Base-by-base conservation (phyloP, 2,888 invertebrate genomes). In the Smittia sp. region DNA sequence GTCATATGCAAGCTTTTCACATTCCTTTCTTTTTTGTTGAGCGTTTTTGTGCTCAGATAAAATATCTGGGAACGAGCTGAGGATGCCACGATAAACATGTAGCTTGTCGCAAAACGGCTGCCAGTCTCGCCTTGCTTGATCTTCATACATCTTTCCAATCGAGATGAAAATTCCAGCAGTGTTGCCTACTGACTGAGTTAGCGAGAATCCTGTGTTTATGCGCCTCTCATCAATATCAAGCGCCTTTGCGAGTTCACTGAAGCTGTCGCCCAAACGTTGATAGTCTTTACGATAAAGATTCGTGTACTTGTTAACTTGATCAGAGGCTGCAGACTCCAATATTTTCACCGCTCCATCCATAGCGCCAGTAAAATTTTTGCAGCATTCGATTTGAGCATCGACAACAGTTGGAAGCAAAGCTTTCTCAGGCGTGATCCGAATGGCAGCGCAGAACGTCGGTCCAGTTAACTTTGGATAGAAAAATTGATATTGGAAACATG, bases 81-180 rank as follows among this genome's bases (percentile, higher is more conserved):
- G 89, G 73, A 98, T 89, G 72, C 98, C 98, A 81, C 94, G 93
- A 84, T 98, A 98, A 77, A 98, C 90, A 80, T 95, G 95, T 76
- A 98, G 86, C 77, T 92, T 91, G 81, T 98, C 97, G 62, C 91
- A 89, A 27, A 98, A 85, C 0, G 94, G 94, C 78, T 95, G 93
- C 90, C 93, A 94, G 81, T 96, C 96, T 74, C 87, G 86, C 80
- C 91, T 93, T 0, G 94, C 91, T 80, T 96, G 96, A 74, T 96
- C 94, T 76, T 95, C 95, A 81, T 90, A 95, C 80, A 96, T 85
- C 79, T 89, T 89, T 0, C 94, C 97, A 76, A 98, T 94, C 74
- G 91, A 90, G 78, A 93, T 92, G 81, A 94, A 97, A 1, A 93
- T 90, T 58, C 93, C 92, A 9, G 96, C 96, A 0, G 96, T 92